phyloP scores from a whole-genome alignment of 2,113 vertebrate species.

The Coptodon rendalli region DNA sequence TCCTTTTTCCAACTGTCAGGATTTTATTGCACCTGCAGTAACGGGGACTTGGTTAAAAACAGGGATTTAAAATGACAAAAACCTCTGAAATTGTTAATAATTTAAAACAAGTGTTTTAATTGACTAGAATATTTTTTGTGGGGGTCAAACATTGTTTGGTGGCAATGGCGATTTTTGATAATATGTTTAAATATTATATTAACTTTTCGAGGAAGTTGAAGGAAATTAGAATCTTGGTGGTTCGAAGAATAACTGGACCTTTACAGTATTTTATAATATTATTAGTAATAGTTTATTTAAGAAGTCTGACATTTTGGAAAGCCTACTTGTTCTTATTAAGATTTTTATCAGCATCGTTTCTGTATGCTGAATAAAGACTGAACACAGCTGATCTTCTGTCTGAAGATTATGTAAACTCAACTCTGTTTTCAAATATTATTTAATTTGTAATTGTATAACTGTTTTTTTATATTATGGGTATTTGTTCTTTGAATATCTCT shows the following conservation, averaged over 20 bases:
- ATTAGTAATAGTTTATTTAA: neutral
- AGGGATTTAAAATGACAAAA: neutral
- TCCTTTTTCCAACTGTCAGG: neutral
- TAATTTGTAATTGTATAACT: neutral
- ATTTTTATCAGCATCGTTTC: neutral
- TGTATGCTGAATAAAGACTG: neutral
- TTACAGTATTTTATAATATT: neutral
- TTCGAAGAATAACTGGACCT: neutral
- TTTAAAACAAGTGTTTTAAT: neutral
- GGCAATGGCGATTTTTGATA: neutral
- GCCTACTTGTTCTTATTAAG: neutral
- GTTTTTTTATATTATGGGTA: neutral
- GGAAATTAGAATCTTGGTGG: neutral
- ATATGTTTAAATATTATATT: neutral
- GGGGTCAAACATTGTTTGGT: neutral
- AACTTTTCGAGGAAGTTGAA: neutral
- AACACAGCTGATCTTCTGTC: neutral
- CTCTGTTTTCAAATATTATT: neutral
- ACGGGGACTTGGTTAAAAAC: neutral
- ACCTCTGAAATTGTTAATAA: neutral
- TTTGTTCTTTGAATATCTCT: neutral
- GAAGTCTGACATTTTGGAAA: neutral
- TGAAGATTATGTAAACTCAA: fast-evolving
- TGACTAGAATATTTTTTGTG: neutral
- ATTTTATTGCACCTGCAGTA: neutral